Percentiles rank a stretch among this genome's conserved stretches.
Evolutionary conservation across 1,140 invertebrate genomes (phyloP).

Genomic region (Rhyacophila brunnea): DNA sequence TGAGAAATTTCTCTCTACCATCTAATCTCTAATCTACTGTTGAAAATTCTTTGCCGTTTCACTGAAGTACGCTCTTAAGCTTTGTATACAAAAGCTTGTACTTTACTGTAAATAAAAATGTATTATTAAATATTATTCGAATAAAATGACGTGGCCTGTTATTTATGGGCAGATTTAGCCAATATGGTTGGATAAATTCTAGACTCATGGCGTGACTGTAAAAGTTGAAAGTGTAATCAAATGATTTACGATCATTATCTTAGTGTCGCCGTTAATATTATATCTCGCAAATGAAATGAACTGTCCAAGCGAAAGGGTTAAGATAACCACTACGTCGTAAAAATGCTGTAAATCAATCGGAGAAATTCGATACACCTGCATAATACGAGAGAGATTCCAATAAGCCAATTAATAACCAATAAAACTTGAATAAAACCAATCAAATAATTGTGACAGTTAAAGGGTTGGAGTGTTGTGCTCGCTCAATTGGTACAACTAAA

Average conservation of each 20-base stretch:
- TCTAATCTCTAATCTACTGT: too few species aligned
- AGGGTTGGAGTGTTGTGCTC: constrained; percentile 8
- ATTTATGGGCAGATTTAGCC: too few species aligned
- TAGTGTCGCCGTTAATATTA: not conserved
- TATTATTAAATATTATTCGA: too few species aligned
- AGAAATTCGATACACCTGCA: constrained; percentile 25
- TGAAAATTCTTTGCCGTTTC: too few species aligned
- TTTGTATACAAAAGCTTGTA: too few species aligned
- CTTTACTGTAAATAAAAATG: too few species aligned
- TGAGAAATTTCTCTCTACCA: too few species aligned
- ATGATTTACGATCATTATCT: constrained; percentile 6
- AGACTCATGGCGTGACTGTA: not conserved
- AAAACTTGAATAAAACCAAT: constrained; percentile 21
- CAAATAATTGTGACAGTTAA: not conserved
- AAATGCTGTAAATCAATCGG: constrained; percentile 10
- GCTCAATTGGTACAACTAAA: constrained; percentile 11
- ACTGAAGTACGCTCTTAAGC: too few species aligned
- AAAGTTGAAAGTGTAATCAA: constrained; percentile 1
- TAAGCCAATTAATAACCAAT: constrained; percentile 12
- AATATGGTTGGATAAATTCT: not conserved
- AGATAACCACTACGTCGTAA: not conserved
- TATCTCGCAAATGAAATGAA: not conserved
- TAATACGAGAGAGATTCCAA: constrained; percentile 5
- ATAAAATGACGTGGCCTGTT: too few species aligned
- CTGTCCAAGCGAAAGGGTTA: constrained; percentile 2